Evolutionary conservation across 30 jellyfish, hydroid and myxozoan genomes (phyloP), one percentile per base, ranked within the genome.

Genomic region (Haliclystus octoradiatus): DNA sequence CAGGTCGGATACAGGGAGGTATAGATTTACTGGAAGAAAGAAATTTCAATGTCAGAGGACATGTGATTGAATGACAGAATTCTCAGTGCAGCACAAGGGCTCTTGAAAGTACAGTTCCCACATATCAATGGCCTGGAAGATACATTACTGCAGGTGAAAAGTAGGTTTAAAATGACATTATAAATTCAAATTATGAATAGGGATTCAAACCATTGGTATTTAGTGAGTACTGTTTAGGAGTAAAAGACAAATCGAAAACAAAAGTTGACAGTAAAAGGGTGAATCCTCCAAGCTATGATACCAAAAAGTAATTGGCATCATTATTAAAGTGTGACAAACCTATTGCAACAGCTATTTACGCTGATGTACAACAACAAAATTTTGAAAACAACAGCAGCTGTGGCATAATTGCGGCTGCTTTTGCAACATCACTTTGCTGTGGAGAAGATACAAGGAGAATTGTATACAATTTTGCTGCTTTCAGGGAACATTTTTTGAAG

Each of bases 341-440:
- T 2, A 50, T 27, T 9, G 22, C 31, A 4, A 2, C 24, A 2
- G 50, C 31, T 2, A 62, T 27, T 9, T 62, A 27, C 7, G 71
- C 28, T 9, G 71, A 62, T 2, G 82, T 71, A 30, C 78, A 71
- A 32, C 82, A 71, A 33, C 82, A 73, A 35, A 13, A 69, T 2
- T 24, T 28, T 73, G 80, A 33, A 79, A 69, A 32, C 26, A n/a
- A n/a, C n/a, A n/a, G n/a, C n/a, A n/a, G n/a, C n/a, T n/a, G n/a
- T n/a, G n/a, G n/a, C n/a, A n/a, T n/a, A 23, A 30, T 22, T 62
- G 84, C 80, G 22, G 2, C 49, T 12, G 79, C 84, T 25, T 73
- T 62, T 30, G 63, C 40, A 22, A 4, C 28, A 24, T 22, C 22
- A 1, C 30, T 61, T 9, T 15, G n/a, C 2, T 7, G 2, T 23